Evolutionary conservation across 2,797 vertebrate genomes (phyloP), one percentile per base, ranked within the genome.

Genomic region (Enteromius anoplus): DNA sequence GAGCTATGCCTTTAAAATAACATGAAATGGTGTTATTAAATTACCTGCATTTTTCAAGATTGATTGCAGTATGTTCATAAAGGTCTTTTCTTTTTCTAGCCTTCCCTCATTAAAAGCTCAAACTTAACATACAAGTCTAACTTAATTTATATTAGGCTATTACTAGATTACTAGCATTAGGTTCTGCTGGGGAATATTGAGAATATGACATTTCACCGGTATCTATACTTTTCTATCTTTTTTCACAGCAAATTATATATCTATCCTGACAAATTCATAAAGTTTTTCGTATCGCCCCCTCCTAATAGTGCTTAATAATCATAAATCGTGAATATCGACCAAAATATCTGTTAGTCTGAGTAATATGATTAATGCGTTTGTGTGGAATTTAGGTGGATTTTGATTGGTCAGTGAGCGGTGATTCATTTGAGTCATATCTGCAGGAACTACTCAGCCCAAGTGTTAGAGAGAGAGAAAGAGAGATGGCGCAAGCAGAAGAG

Each of bases 401-500:
- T 34, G 66, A 81, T 81, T 73, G 58, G 78, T 37, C 34, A 53
- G 32, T 26, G 51, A 34, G 29, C 42, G 21, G 21, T 23, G 53
- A 71, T 60, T 72, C 47, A 73, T 51, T 80, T 70, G 37, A 55
- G 60, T 66, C 83, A 80, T 76, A 83, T 80, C 83, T 60, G 83
- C 75, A 86, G 84, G 78, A 88, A 78, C 71, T 81, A 76, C 82
- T 84, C 51, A 84, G 73, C 75, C 51, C 51, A 82, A 85, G 84
- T 89, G 88, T 81, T 42, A 71, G 49, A 53, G 82, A 81, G 60
- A 58, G 21, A 76, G 45, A 15, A 32, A 26, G 34, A 60, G 86
- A 73, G 55, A 72, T n/a, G 75, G 29, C 2, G 14, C 17, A 42
- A 82, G 4, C 60, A 40, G 47, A 23, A 42, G 40, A 58, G 49